Percentiles rank a stretch among this genome's conserved stretches.
These are phyloP conservation scores for Drosophila sucinea DNA, from an alignment of 1,140 invertebrate genomes.

Conservation along the genomic window DNA sequence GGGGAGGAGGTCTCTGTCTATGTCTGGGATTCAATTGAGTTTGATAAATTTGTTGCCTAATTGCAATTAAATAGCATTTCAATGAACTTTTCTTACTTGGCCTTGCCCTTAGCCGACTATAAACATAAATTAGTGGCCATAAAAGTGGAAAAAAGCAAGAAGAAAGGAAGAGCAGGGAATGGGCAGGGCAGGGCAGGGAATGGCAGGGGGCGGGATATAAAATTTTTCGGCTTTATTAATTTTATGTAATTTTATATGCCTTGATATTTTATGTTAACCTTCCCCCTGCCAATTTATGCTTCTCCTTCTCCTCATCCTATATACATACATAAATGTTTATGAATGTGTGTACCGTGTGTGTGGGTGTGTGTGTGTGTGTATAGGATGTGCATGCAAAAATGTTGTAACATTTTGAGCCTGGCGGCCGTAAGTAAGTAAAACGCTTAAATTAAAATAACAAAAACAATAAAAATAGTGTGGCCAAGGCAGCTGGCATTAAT, in stretches of 20 bases:
- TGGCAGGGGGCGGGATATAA: slow-evolving; percentile 1
- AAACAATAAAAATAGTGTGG: slow-evolving; percentile 79
- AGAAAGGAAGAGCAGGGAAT: not conserved
- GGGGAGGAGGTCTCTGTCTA: not conserved
- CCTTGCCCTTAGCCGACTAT: slow-evolving; percentile 18
- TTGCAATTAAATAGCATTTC: slow-evolving; percentile 35
- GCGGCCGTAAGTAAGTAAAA: slow-evolving; percentile 63
- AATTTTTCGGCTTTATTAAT: slow-evolving; percentile 39
- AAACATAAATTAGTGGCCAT: slow-evolving; percentile 25
- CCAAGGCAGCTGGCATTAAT: slow-evolving; percentile 72
- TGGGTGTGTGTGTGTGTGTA: not conserved
- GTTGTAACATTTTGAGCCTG: slow-evolving; percentile 48
- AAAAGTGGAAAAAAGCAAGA: slow-evolving; percentile 4
- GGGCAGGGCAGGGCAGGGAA: no score
- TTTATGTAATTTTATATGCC: slow-evolving; percentile 43
- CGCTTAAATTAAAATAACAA: slow-evolving; percentile 77
- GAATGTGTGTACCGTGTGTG: no score
- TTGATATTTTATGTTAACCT: slow-evolving; percentile 38
- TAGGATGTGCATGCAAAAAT: slow-evolving; percentile 29
- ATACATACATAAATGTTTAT: not conserved
- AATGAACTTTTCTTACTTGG: slow-evolving; percentile 14
- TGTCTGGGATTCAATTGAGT: slow-evolving; percentile 18
- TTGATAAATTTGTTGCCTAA: slow-evolving; percentile 12
- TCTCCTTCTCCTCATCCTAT: not conserved
- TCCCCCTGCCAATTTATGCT: not conserved